These are phyloP conservation scores for Deilephila elpenor DNA, from an alignment of 2,888 invertebrate genomes.

Conservation along the genomic window DNA sequence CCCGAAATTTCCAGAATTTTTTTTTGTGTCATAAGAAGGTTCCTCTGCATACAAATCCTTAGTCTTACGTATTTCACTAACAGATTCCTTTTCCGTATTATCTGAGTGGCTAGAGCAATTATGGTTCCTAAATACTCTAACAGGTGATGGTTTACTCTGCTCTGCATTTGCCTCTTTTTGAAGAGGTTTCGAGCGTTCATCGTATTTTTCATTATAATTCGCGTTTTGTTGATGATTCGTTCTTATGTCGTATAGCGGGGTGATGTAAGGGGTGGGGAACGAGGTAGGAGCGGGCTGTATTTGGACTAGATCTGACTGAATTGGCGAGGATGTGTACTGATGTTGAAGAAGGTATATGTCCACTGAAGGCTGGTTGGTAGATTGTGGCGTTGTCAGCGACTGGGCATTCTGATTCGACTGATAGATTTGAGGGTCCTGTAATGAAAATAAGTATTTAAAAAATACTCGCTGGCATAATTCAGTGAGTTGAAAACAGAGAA, in stretches of 20 bases:
- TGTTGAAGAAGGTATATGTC: conserved; percentile 68
- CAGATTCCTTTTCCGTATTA: conserved; percentile 46
- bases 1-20: conserved; percentile 68
- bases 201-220: conserved; percentile 35
- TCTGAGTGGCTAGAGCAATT: conserved; percentile 56
- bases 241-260: conserved; percentile 54
- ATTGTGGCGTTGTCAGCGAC: neutral
- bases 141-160: conserved; percentile 51
- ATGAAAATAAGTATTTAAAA: neutral
- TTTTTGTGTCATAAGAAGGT: conserved; percentile 54
- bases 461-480: neutral
- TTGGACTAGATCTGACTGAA: conserved; percentile 36
- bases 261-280: conserved; percentile 34
- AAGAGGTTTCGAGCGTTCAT: conserved; percentile 51
- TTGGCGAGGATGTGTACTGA: conserved; percentile 50
- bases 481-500: too few species aligned
- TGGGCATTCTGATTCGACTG: conserved; percentile 34
- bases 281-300: conserved; percentile 5
- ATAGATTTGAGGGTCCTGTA: conserved; percentile 16
- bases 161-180: conserved; percentile 56
- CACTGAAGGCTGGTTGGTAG: conserved; percentile 44
- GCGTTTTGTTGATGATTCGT: conserved; percentile 45
- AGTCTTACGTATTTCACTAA: conserved; percentile 53
- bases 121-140: conserved; percentile 74
- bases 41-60: conserved; percentile 55